Percentiles rank a stretch among this genome's conserved stretches.
Conservation (phyloP, 2,113 vertebrate genomes). For the Gallinago jamesoni region DNA sequence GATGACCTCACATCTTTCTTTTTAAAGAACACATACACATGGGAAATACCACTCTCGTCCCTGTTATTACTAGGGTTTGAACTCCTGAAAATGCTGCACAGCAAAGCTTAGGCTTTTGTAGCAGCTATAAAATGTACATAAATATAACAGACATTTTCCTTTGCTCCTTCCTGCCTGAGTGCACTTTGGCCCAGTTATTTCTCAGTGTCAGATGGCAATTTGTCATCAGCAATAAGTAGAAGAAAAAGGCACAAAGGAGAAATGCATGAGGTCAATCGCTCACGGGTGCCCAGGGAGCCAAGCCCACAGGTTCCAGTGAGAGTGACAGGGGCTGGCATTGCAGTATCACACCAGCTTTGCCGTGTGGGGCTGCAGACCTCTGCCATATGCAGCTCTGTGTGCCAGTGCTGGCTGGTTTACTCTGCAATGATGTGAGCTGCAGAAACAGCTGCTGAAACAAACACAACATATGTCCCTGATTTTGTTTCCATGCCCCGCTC, state of each 20-base stretch:
- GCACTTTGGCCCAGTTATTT: not conserved
- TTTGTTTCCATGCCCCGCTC: not conserved
- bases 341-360: accelerated
- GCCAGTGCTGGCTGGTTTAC: not conserved
- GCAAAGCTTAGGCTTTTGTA: not conserved
- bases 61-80: not conserved
- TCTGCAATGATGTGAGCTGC: not conserved
- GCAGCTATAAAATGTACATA: not conserved
- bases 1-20: not conserved
- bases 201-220: not conserved
- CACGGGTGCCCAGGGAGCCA: not conserved
- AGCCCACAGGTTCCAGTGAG: not conserved
- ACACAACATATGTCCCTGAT: not conserved
- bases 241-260: not conserved
- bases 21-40: not conserved
- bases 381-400: not conserved
- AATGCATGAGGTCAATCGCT: not conserved
- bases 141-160: not conserved
- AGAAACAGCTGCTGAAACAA: not conserved
- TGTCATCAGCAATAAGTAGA: not conserved
- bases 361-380: not conserved
- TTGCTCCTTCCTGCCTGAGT: not conserved
- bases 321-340: not conserved
- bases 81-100: not conserved
- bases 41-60: not conserved